Conservation (phyloP, 2,113 vertebrate species). For the Pachyramphus minor region DNA sequence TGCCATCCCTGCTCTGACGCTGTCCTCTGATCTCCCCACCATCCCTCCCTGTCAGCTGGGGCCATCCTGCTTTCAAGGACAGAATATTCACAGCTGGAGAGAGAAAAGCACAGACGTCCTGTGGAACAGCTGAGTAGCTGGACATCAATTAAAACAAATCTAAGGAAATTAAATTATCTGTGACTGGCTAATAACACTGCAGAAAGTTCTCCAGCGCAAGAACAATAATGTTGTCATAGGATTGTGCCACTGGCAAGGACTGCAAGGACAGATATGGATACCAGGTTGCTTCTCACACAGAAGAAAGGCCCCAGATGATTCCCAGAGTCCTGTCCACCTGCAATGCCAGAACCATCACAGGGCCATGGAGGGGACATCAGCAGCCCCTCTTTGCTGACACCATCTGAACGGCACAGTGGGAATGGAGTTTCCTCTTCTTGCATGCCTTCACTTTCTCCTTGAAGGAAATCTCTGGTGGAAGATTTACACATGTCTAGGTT, state of each 20-base stretch:
- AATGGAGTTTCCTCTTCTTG: background rate
- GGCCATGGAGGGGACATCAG: fast-evolving
- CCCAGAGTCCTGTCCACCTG: background rate
- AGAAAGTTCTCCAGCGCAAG: background rate
- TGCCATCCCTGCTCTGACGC: background rate
- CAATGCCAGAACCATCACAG: fast-evolving
- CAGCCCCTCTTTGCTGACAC: background rate
- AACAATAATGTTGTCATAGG: fast-evolving
- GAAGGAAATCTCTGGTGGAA: background rate
- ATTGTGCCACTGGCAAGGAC: background rate
- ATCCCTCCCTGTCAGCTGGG: background rate
- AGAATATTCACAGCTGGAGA: background rate
- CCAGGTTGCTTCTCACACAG: background rate
- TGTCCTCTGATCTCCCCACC: background rate
- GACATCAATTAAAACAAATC: background rate
- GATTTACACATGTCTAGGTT: background rate
- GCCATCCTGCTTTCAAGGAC: background rate
- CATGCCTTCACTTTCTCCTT: background rate
- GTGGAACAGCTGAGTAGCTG: background rate
- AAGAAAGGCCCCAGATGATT: fast-evolving
- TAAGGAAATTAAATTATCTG: background rate
- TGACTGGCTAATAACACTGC: background rate
- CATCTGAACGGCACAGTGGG: fast-evolving
- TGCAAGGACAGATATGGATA: background rate
- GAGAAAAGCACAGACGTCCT: no score